Base-by-base conservation (phyloP, 2,113 vertebrate species). In the Ceyx melanurus region DNA sequence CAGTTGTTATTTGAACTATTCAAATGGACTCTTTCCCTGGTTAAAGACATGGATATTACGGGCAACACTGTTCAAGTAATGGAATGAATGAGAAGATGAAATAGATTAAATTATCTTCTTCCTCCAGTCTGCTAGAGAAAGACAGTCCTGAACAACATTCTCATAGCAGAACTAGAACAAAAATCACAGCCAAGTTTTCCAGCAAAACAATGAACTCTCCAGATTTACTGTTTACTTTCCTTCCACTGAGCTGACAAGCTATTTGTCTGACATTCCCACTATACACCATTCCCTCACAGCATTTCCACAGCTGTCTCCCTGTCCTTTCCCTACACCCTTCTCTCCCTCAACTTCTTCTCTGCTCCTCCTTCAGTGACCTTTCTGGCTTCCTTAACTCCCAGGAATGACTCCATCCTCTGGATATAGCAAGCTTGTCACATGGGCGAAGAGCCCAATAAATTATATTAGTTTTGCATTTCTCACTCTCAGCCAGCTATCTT, bases 371-470 rank as follows among this genome's bases (percentile, higher is more conserved):
- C 22, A 51, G 31, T 10, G 5, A 51, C 43, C 13, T 51, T 71
- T 64, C 16, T 45, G 43, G 22, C 4, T 57, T 43, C 15, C 8
- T 77, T 43, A 20, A 9, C 5, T 76, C 13, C 23, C 50, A 42
- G 5, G 2, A 76, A 53, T 17, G 4, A 61, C 29, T 33, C 48
- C 15, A 40, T 56, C 11, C 26, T 68, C 35, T 31, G 20, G 14
- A 25, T 2, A 43, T 7, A 4, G 4, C 15, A 67, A 64, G 14
- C 21, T 56, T 31, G 31, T 54, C 3, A 6, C 0, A 4, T 9
- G 12, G 45, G 46, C 37, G 17, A 64, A 67, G 31, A 90, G 46
- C 4, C 35, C 43, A 68, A 74, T 11, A 45, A 51, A 90, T n/a
- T 22, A 13, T 10, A 40, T 6, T 21, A 48, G 13, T 15, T 5